Conservation (phyloP, 2,888 invertebrate genomes). For the Eristalis arbustorum region DNA sequence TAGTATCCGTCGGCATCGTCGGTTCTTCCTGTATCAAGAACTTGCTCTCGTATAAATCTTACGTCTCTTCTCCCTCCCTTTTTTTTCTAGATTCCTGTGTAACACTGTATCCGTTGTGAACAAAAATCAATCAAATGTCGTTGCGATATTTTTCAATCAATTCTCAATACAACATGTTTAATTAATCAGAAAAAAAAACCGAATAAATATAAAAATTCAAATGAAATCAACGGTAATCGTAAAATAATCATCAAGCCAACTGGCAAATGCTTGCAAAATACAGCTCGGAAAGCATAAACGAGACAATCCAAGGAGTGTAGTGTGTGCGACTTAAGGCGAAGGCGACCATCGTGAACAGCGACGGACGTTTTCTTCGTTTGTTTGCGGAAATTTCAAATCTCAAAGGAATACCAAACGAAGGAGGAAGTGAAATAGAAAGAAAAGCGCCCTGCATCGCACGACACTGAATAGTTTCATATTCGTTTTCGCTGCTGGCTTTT, state of each 20-base stretch:
- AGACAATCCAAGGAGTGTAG: background rate
- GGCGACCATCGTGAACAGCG: background rate
- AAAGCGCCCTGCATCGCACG: background rate
- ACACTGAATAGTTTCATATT: background rate
- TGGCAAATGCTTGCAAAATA: constrained; percentile 4
- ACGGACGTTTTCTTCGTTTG: background rate
- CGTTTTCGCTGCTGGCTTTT: background rate
- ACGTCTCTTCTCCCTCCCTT: background rate
- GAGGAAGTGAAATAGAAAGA: too few species aligned
- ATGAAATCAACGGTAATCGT: constrained; percentile 19
- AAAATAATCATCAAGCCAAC: background rate
- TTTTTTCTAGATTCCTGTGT: background rate
- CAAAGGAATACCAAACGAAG: background rate
- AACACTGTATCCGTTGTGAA: background rate
- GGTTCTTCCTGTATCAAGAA: constrained; percentile 2
- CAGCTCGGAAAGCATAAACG: background rate
- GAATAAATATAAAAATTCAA: constrained; percentile 8
- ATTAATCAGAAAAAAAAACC: background rate
- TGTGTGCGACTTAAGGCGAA: background rate
- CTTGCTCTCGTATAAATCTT: background rate
- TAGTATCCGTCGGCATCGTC: too few species aligned
- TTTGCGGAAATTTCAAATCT: background rate
- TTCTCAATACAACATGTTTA: constrained; percentile 25
- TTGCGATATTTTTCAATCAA: constrained; percentile 18
- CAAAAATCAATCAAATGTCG: constrained; percentile 47